Percentiles rank a stretch among this genome's conserved stretches.
Conservation (phyloP, 2,888 invertebrate species). For the Metopia argyrocephala region DNA sequence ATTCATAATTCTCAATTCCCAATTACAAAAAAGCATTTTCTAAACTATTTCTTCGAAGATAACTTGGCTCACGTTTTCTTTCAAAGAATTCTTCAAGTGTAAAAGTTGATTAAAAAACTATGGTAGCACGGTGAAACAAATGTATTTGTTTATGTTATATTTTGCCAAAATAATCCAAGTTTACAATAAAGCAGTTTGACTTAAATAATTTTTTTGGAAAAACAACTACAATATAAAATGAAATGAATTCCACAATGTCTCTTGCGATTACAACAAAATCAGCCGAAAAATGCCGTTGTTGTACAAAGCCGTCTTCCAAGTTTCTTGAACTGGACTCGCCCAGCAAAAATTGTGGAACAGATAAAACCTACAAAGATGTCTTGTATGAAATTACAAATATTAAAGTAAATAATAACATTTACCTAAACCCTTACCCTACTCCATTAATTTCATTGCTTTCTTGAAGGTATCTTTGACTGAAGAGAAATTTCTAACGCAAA, state of each 20-base stretch:
- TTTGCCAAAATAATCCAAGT: background rate
- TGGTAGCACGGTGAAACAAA: too few relatives aligned
- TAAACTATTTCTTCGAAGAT: too few relatives aligned
- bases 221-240: background rate
- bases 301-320: conserved; percentile 50
- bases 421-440: background rate
- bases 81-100: too few relatives aligned
- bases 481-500: conserved; percentile 50
- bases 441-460: background rate
- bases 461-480: conserved; percentile 13
- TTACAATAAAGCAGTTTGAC: too few relatives aligned
- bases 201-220: background rate
- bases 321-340: conserved; percentile 38
- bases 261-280: background rate
- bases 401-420: conserved; percentile 25
- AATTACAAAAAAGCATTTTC: too few relatives aligned
- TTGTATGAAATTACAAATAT: conserved; percentile 49
- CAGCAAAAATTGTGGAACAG: conserved; percentile 21
- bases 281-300: conserved; percentile 53
- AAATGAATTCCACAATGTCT: conserved; percentile 36
- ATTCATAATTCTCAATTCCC: too few relatives aligned
- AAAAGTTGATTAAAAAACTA: too few relatives aligned
- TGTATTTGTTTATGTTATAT: background rate
- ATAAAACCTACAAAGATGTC: conserved; percentile 42
- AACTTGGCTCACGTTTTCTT: too few relatives aligned